These are phyloP conservation scores for Crepidodera aurea DNA, from an alignment of 2,888 invertebrate genomes.

Conservation along the genomic window DNA sequence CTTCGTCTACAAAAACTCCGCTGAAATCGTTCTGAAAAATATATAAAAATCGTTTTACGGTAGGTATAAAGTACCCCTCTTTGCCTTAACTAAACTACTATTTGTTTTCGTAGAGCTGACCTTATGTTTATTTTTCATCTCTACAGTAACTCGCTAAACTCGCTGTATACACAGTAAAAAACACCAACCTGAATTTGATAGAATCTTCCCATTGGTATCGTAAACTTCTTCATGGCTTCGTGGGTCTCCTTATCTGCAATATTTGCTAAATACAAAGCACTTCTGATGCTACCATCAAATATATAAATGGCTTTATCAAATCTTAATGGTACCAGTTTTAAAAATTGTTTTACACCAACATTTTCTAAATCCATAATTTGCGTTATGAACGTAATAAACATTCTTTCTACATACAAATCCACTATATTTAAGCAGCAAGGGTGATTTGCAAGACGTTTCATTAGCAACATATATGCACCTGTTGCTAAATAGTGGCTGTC, in stretches of 20 bases:
- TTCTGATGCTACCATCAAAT: background rate
- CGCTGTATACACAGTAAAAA: no score
- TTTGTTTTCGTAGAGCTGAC: no score
- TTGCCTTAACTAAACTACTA: no score
- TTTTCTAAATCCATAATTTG: background rate
- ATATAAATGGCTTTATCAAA: slow-evolving; percentile 3
- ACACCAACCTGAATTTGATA: slow-evolving; percentile 12
- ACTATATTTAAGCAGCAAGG: background rate
- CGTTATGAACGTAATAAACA: slow-evolving; percentile 6
- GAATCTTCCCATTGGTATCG: background rate
- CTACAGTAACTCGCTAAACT: background rate
- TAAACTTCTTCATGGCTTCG: background rate
- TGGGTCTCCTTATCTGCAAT: background rate
- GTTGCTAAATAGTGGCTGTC: slow-evolving; percentile 4
- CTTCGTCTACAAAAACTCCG: slow-evolving; percentile 3
- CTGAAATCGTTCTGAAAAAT: slow-evolving; percentile 14
- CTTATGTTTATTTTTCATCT: no score
- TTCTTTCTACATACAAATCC: background rate
- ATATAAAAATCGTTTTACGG: no score
- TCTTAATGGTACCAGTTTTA: background rate
- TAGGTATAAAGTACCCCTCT: background rate
- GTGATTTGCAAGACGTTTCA: background rate
- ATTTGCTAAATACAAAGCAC: slow-evolving; percentile 1
- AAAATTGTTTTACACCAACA: slow-evolving; percentile 1
- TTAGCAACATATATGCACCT: background rate